Base-by-base conservation (phyloP, 2,797 vertebrate genomes). In the Linurgus olivaceus region DNA sequence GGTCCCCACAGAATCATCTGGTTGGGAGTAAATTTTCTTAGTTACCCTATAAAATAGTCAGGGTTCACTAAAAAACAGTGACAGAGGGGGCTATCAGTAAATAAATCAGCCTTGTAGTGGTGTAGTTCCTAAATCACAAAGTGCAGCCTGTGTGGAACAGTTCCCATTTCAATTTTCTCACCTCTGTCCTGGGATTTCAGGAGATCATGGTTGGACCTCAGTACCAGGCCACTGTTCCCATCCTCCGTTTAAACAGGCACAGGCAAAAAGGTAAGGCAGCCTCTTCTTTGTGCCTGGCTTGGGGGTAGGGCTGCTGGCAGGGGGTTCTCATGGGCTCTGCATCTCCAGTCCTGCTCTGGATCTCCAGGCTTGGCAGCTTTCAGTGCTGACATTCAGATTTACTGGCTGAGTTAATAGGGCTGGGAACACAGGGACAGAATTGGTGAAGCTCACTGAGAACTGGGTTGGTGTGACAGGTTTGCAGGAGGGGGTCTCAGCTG, bases 141-240 rank as follows among this genome's bases (percentile, higher is more conserved):
- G 62, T 40, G 17, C 26, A 37, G 47, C 81, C 76, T 71, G 4
- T 0, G 0, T 25, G 25, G 67, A 59, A 28, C 40, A 0, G 58
- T 76, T 79, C 55, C 45, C 31, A 4, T 50, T 66, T 74, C 40
- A 33, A 38, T 78, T 63, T 44, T 71, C 59, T 70, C 23, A 7
- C 58, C 13, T 92, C 35, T 95, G 8, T 92, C 12, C 59, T 88
- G 57, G 16, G 96, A 12, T 97, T 96, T 77, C 96, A 99, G 99
- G 99, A 99, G 89, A 99, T 99, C 96, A 99, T 99, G 99, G 98
- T 99, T 87, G 99, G 99, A 74, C 98, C 98, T 40, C 99, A 99
- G 98, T 99, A 99, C 97, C 99, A 99, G 94, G 99, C 99, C 26
- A 97, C 98, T 73, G 98, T 99, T 96, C 99, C 98, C 93, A 96